Base-by-base conservation (phyloP, 2,797 vertebrate genomes). In the Enteromius viviparus region DNA sequence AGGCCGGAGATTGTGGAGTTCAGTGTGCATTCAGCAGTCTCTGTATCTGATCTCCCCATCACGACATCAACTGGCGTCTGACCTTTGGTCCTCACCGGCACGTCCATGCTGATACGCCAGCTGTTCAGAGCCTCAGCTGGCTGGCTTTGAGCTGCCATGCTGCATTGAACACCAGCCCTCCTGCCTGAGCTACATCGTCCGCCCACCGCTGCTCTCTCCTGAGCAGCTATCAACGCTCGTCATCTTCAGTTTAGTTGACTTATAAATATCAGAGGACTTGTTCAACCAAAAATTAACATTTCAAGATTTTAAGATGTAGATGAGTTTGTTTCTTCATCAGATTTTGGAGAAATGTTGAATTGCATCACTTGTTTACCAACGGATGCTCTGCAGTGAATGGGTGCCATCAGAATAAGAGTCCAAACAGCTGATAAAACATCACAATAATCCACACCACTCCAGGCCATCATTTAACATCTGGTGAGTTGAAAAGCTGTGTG, bases 41-140 rank as follows among this genome's bases (percentile, higher is more conserved):
- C 14, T 68, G 49, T 14, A 6, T 75, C 68, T 81, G 58, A 86
- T 84, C 84, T 72, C 64, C 47, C 62, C 77, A 71, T 78, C 83
- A 58, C 72, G 60, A 74, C 81, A 76, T 26, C 60, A 77, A 45
- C 62, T 51, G 15, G 74, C 42, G 42, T 68, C 53, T 87, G 87
- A 88, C 83, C 84, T 88, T 88, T 87, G 72, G 55, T 23, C 32
- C 77, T 78, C 78, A 65, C 40, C 29, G 68, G 58, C 1, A 53
- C 26, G 12, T 1, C n/a, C 64, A 70, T 26, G 66, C 62, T 79
- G 45, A 77, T 83, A 78, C 40, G 10, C 53, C 85, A 88, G 78
- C 77, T 81, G 83, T 80, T 84, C 65, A 34, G 58, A 53, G 60
- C 37, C 76, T 76, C 84, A 82, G 80, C 79, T 76, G 82, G 29